Percentiles rank a stretch among this genome's conserved stretches.
phyloP scores from a whole-genome alignment of 2,888 invertebrate species.

The Pachycephus smyrnensis region DNA sequence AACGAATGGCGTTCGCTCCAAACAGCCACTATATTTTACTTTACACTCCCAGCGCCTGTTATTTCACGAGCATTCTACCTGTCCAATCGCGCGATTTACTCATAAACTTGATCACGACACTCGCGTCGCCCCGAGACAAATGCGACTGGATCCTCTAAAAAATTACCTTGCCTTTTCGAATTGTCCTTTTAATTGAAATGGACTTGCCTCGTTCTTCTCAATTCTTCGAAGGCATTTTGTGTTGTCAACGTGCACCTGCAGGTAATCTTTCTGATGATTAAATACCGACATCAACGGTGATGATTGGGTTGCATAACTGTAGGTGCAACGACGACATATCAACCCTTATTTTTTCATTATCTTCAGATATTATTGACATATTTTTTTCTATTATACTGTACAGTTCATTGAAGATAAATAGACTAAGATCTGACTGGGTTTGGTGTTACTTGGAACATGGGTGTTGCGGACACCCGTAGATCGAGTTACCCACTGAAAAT shows the following conservation, averaged over 20 bases:
- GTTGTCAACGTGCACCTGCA: neutral
- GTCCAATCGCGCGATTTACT: conserved; percentile 47
- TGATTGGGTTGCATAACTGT: neutral
- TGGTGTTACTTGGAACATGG: neutral
- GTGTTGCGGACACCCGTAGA: neutral
- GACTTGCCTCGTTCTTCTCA: conserved; percentile 7
- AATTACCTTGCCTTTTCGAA: conserved; percentile 33
- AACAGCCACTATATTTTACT: conserved; percentile 59
- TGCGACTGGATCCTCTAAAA: conserved; percentile 40
- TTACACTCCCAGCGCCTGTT: conserved; percentile 50
- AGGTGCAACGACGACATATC: neutral
- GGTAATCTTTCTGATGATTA: neutral
- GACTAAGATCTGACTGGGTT: neutral
- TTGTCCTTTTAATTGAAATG: conserved; percentile 33
- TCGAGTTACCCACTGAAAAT: neutral
- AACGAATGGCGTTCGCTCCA: conserved; percentile 55
- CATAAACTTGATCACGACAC: conserved; percentile 42
- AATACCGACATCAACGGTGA: neutral
- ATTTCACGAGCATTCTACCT: conserved; percentile 50
- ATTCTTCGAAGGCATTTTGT: neutral
- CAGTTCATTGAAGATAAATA: neutral
- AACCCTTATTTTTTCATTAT: neutral
- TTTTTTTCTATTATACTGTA: neutral
- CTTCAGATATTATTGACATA: neutral
- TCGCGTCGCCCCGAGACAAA: conserved; percentile 14